phyloP scores from a whole-genome alignment of 53 echinoderm and acorn worm species.

The Antedon mediterranea region DNA sequence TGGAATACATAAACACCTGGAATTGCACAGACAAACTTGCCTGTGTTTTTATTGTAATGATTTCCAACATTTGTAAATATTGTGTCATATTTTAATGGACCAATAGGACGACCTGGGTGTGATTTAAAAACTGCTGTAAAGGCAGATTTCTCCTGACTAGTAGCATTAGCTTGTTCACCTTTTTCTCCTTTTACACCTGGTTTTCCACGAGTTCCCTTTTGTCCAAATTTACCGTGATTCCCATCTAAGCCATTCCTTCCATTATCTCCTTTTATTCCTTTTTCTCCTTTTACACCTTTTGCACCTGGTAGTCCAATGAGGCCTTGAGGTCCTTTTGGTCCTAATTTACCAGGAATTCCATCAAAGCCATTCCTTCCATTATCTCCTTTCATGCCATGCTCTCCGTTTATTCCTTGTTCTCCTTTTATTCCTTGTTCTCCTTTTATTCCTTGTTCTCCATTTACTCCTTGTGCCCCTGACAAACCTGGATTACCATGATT shows the following conservation, averaged over 20 bases:
- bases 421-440: not conserved
- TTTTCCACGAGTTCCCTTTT: not conserved
- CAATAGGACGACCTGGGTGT: too few relatives aligned
- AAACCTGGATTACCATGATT: not conserved
- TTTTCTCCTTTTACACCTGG: not conserved
- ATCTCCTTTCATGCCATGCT: not conserved
- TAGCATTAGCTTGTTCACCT: not conserved
- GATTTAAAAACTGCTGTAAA: too few relatives aligned
- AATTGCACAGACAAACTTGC: too few relatives aligned
- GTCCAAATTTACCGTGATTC: not conserved
- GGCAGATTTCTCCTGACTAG: too few relatives aligned
- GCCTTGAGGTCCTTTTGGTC: not conserved
- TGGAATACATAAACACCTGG: too few relatives aligned
- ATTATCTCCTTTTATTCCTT: not conserved
- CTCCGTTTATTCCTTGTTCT: not conserved
- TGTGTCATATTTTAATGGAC: too few relatives aligned
- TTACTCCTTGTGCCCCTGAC: not conserved
- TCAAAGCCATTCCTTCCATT: not conserved
- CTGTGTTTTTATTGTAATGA: too few relatives aligned
- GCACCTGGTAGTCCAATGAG: too few relatives aligned
- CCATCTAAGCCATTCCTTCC: not conserved
- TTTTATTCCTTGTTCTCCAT: not conserved
- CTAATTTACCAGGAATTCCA: too few relatives aligned
- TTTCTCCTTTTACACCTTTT: not conserved
- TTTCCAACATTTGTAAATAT: too few relatives aligned